A percentile compares a stretch with the other conserved stretches of the same genome.
phyloP scores from a whole-genome alignment of 2,888 invertebrate species.

The Aproaerema taeniolella region DNA sequence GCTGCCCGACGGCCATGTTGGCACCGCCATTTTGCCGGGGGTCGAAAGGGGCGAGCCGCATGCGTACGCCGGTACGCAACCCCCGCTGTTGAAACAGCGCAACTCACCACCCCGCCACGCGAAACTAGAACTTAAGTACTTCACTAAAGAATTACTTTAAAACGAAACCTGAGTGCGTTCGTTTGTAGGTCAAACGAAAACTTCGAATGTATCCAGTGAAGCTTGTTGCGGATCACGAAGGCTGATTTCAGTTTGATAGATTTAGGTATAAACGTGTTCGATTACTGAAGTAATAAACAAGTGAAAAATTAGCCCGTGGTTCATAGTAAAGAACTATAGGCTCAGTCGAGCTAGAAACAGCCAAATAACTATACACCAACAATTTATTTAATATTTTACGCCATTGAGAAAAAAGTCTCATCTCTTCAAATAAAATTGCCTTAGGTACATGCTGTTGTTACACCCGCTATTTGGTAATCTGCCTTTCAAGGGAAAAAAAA shows the following conservation, averaged over 20 bases:
- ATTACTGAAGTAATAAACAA: constrained; percentile 5
- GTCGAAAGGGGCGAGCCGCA: constrained; percentile 68
- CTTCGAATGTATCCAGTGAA: constrained; percentile 55
- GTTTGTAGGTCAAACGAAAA: constrained; percentile 68
- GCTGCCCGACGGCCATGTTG: constrained; percentile 77
- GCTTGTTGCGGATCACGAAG: constrained; percentile 62
- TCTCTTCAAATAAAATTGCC: no score
- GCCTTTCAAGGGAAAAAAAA: no score
- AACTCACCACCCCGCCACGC: constrained; percentile 41
- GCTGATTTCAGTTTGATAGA: constrained; percentile 62
- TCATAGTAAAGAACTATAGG: no score
- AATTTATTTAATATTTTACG: no score
- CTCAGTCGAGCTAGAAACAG: no score
- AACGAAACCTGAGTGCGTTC: constrained; percentile 42
- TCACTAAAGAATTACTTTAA: constrained; percentile 46
- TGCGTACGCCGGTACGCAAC: constrained; percentile 72
- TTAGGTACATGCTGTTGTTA: no score
- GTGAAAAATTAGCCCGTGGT: no score
- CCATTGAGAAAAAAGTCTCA: no score
- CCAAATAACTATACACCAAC: no score
- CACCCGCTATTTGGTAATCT: no score
- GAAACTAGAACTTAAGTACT: constrained; percentile 42
- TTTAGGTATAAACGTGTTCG: constrained; percentile 22
- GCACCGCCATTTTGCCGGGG: constrained; percentile 75
- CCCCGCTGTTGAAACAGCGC: constrained; percentile 52